Base-by-base conservation (phyloP, 2,797 vertebrate species). In the Uromys caudimaculatus region DNA sequence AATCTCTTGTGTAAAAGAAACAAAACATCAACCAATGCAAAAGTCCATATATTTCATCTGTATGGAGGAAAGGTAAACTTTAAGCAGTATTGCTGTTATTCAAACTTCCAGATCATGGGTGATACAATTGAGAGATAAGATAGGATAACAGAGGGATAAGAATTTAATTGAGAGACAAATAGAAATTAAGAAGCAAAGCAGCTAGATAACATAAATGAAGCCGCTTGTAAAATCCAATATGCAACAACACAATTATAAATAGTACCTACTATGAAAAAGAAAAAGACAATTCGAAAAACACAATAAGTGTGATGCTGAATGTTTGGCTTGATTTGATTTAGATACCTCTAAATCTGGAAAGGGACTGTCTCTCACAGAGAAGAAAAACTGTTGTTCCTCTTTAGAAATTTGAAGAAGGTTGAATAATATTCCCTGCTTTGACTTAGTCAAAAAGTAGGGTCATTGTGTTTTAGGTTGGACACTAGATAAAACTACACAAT, bases 101-200 rank as follows among this genome's bases (percentile, higher is more conserved):
- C 52, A 94, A 87, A 96, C 96, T 96, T 92, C 93, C 90, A 81
- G 19, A 95, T 56, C 93, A 90, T 88, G 11, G 35, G 64, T 81
- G 94, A 41, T 77, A 88, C 73, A 91, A 95, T 87, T 83, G 69
- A 89, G 89, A 95, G 50, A 93, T 88, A 67, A 92, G 44, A 83
- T n/a, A 91, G 41, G 35, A 83, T 56, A 90, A 54, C 47, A 76
- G 56, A 67, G 88, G 90, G 89, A 94, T 95, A 62, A 96, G 88
- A 95, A 91, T 89, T 69, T 96, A 94, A 95, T 93, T 94, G 94
- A 95, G 54, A 97, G 62, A 58, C 79, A 96, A 92, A 6, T 41
- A 75, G 86, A 96, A 97, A 91, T 83, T 75, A 89, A 76, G 67
- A 91, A 78, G 77, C 21, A 93, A 95, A 90, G 29, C 84, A 83